phyloP scores from a whole-genome alignment of 2,113 vertebrate genomes.

The Eurystomus gularis region DNA sequence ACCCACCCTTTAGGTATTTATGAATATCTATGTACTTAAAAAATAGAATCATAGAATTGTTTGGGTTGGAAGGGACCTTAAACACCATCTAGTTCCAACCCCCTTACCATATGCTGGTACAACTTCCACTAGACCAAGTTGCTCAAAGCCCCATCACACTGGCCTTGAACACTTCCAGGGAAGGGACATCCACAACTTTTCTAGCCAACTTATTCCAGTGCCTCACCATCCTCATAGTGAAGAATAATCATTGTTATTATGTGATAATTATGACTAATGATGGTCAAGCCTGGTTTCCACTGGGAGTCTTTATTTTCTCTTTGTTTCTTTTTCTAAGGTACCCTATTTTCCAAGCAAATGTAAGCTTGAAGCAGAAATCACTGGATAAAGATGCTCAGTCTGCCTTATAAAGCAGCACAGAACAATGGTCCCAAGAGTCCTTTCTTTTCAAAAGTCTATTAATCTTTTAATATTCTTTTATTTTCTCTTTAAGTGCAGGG shows the following conservation, averaged over 20 bases:
- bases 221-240: background rate
- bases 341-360: background rate
- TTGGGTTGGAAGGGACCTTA: no score
- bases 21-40: no score
- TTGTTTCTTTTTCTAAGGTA: background rate
- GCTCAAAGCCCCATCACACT: background rate
- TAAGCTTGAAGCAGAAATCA: background rate
- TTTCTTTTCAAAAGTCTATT: background rate
- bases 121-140: background rate
- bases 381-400: background rate
- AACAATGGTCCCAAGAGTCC: background rate
- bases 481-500: background rate
- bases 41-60: no score
- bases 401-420: background rate
- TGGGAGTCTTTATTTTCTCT: background rate
- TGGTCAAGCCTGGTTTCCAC: background rate
- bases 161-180: background rate
- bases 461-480: background rate
- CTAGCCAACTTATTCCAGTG: background rate
- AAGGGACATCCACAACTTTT: background rate
- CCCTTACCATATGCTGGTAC: background rate
- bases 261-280: background rate
- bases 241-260: background rate
- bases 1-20: no score
- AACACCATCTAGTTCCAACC: background rate